Conservation (phyloP, 2,888 invertebrate genomes). For the Drosophila greeni region DNA sequence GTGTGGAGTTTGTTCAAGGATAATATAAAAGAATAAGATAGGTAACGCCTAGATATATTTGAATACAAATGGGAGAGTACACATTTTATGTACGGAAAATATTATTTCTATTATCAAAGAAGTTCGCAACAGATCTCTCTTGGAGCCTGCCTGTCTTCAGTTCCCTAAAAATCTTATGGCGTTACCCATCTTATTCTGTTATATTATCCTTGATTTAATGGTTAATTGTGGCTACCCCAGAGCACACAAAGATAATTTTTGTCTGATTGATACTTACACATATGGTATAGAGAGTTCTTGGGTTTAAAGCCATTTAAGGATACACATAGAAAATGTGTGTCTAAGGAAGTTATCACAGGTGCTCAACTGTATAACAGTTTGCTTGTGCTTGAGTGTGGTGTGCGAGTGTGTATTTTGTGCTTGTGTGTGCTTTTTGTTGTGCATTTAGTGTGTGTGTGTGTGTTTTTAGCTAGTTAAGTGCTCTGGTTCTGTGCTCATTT, state of each 20-base stretch:
- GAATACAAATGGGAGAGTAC: no score
- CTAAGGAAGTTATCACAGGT: conserved; percentile 41
- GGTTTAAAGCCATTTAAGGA: conserved; percentile 26
- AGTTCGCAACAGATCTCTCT: no score
- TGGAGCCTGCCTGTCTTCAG: neutral
- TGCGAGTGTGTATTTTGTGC: conserved; percentile 14
- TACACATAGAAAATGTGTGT: conserved; percentile 26
- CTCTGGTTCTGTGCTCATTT: conserved; percentile 23
- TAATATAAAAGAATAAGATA: neutral
- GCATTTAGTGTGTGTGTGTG: conserved; percentile 32
- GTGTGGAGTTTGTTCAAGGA: conserved; percentile 1
- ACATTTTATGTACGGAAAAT: no score
- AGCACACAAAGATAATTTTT: conserved; percentile 19
- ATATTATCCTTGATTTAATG: neutral
- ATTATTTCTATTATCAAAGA: no score
- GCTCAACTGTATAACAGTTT: conserved; percentile 34
- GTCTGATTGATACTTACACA: conserved; percentile 46
- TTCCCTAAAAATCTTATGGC: no score
- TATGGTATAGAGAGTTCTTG: conserved; percentile 10
- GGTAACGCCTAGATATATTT: neutral
- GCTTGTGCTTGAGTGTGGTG: conserved; percentile 23
- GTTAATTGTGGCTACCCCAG: conserved; percentile 12
- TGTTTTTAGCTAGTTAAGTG: conserved; percentile 37
- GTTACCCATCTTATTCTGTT: neutral
- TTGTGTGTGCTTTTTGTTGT: conserved; percentile 28